Conservation (phyloP, 2,888 invertebrate species). For the Synergus umbraculus region DNA sequence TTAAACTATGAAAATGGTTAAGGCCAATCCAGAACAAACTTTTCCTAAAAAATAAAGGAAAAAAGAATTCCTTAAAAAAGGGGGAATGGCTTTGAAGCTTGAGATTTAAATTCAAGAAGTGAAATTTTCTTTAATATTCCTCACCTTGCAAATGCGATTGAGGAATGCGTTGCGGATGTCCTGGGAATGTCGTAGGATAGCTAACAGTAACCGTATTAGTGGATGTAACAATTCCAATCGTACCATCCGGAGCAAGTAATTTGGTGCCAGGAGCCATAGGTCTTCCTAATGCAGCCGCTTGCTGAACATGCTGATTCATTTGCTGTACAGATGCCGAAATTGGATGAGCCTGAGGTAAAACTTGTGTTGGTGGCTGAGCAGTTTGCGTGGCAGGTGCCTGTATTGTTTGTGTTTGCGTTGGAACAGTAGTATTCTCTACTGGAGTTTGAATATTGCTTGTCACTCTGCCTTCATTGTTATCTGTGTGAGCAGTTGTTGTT, state of each 20-base stretch:
- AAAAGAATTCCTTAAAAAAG: no score
- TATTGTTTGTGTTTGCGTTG: constrained; percentile 62
- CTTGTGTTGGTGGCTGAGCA: constrained; percentile 59
- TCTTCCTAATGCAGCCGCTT: constrained; percentile 81
- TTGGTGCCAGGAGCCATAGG: constrained; percentile 80
- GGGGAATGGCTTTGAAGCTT: no score
- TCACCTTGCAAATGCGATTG: constrained; percentile 74
- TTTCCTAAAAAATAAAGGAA: no score
- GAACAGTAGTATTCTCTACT: constrained; percentile 59
- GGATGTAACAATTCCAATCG: constrained; percentile 83
- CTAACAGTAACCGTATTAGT: constrained; percentile 79
- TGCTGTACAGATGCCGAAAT: constrained; percentile 76
- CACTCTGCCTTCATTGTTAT: constrained; percentile 57
- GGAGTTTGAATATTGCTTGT: constrained; percentile 58
- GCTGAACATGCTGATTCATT: constrained; percentile 82
- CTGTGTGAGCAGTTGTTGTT: constrained; percentile 58
- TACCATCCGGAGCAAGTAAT: constrained; percentile 81
- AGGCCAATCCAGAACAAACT: no score
- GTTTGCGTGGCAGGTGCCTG: constrained; percentile 63
- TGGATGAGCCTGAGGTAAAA: constrained; percentile 75
- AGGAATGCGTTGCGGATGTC: constrained; percentile 72
- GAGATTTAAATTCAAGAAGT: constrained; percentile 12
- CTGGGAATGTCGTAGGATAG: constrained; percentile 74
- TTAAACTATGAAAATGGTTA: no score
- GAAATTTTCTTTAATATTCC: neutral